Conservation (phyloP, 2,113 vertebrate genomes). For the Rhabdornis inornatus region DNA sequence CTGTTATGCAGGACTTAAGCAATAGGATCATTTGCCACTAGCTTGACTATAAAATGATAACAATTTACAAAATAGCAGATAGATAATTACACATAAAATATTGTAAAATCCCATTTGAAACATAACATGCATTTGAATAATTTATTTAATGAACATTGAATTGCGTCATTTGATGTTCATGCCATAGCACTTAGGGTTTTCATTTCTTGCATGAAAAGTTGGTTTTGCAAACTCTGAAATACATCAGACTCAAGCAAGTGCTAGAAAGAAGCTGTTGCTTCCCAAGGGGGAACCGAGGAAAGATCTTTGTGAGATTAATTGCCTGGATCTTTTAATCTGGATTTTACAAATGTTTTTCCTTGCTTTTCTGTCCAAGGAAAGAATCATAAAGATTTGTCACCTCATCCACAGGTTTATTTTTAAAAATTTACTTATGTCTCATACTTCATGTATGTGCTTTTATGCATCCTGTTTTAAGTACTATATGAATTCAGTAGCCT, state of each 20-base stretch:
- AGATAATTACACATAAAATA: background rate
- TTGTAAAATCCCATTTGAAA: background rate
- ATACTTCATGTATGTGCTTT: background rate
- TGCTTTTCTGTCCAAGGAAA: background rate
- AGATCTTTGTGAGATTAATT: background rate
- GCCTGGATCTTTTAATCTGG: background rate
- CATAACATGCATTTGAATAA: background rate
- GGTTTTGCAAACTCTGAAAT: background rate
- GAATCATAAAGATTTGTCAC: background rate
- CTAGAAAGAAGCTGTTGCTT: background rate
- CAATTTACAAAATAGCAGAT: background rate
- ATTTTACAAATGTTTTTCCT: background rate
- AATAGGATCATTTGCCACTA: background rate
- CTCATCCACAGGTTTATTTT: background rate
- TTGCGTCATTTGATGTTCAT: background rate
- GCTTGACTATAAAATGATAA: background rate
- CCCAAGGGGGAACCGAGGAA: background rate
- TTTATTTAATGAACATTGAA: background rate
- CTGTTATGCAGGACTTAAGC: background rate
- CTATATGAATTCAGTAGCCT: background rate
- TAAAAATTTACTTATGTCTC: background rate
- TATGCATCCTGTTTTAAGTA: background rate
- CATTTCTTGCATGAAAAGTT: background rate
- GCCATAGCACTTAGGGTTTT: background rate
- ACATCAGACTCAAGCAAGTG: background rate